Evolutionary conservation across 2,797 vertebrate species (phyloP).

Genomic region (Pseudocheirus occidentalis): DNA sequence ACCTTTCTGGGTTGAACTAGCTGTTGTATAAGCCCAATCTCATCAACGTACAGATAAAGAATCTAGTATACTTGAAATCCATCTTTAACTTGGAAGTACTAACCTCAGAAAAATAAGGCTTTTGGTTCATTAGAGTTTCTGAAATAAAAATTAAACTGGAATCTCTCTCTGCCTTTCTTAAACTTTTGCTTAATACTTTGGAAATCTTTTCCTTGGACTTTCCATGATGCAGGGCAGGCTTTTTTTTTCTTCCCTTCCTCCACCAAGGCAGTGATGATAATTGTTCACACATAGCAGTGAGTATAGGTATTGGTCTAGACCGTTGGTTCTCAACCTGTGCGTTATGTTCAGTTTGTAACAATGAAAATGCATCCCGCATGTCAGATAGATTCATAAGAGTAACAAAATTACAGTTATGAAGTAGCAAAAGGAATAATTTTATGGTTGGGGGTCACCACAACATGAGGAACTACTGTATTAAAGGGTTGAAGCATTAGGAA

Average conservation of each 20-base stretch:
- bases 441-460: too few relatives aligned
- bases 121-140: neutral
- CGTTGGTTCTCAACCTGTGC: too few relatives aligned
- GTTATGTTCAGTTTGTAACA: too few relatives aligned
- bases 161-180: neutral
- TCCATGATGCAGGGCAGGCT: too few relatives aligned
- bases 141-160: neutral
- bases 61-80: neutral
- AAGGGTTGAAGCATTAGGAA: too few relatives aligned
- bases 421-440: too few relatives aligned
- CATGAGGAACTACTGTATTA: too few relatives aligned
- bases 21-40: neutral
- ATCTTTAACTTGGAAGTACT: neutral
- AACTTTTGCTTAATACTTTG: too few relatives aligned
- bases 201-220: neutral
- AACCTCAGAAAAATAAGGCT: neutral
- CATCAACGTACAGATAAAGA: neutral
- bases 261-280: neutral
- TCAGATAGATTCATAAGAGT: too few relatives aligned
- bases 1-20: neutral
- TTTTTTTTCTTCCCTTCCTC: neutral
- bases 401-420: too few relatives aligned
- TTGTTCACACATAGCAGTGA: neutral
- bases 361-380: too few relatives aligned
- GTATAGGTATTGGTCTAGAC: neutral